Evolutionary conservation across 1,140 invertebrate genomes (phyloP).

Genomic region (Paralvinella palmiformis): DNA sequence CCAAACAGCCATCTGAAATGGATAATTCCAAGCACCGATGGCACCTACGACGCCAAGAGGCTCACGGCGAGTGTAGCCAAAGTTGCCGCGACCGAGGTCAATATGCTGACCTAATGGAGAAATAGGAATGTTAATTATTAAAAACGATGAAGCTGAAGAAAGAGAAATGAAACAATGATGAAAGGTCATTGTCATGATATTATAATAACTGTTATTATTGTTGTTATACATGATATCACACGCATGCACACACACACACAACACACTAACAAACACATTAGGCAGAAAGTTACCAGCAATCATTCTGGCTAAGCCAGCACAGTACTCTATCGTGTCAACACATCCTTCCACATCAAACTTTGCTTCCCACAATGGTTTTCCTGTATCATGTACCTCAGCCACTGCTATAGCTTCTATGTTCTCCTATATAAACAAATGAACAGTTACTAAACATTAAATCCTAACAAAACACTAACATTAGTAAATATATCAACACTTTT

Average conservation of each 20-base stretch:
- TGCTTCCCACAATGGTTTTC: conserved; percentile 55
- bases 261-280: neutral
- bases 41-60: conserved; percentile 56
- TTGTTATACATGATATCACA: too few species aligned
- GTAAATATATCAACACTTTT: neutral
- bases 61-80: conserved; percentile 52
- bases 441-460: conserved; percentile 1
- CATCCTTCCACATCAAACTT: conserved; percentile 50
- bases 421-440: conserved; percentile 25
- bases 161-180: too few species aligned
- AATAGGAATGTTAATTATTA: too few species aligned
- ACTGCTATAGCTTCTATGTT: conserved; percentile 42
- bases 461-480: neutral
- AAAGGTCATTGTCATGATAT: too few species aligned
- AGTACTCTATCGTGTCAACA: conserved; percentile 53
- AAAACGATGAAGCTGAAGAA: too few species aligned
- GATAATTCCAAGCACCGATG: conserved; percentile 60
- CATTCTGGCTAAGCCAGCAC: conserved; percentile 47
- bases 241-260: too few species aligned
- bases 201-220: too few species aligned
- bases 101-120: conserved; percentile 43
- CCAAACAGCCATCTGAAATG: conserved; percentile 56
- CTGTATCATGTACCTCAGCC: conserved; percentile 51
- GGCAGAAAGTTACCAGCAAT: too few species aligned
- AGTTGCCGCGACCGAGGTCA: conserved; percentile 41